Evolutionary conservation across 2,113 vertebrate genomes (phyloP).

Genomic region (Lathamus discolor): DNA sequence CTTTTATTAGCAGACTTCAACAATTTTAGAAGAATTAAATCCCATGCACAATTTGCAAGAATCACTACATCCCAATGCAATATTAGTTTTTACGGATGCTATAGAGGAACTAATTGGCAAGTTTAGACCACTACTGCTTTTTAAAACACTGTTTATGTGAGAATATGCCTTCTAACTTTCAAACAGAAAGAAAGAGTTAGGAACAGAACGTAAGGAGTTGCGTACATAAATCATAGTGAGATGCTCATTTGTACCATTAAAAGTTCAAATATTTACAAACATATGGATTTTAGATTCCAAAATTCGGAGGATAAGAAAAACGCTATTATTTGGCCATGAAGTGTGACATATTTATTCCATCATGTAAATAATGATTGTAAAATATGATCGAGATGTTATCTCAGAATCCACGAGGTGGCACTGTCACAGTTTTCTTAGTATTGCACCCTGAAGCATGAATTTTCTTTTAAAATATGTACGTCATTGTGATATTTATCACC

Average conservation of each 20-base stretch:
- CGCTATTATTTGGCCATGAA: not conserved
- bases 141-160: not conserved
- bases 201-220: not conserved
- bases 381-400: constrained; percentile 46
- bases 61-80: not conserved
- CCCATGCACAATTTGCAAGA: not conserved
- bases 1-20: not conserved
- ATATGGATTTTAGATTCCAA: not conserved
- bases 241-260: not conserved
- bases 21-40: not conserved
- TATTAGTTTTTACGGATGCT: not conserved
- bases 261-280: not conserved
- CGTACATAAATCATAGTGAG: not conserved
- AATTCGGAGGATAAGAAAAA: not conserved
- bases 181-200: not conserved
- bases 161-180: not conserved
- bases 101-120: not conserved
- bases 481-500: constrained; percentile 50
- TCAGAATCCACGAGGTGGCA: constrained; percentile 72
- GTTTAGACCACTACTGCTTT: not conserved
- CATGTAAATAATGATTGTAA: not conserved
- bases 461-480: constrained; percentile 18
- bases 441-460: constrained; percentile 25
- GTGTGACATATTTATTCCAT: not conserved
- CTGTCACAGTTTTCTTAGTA: constrained; percentile 59